phyloP scores from a whole-genome alignment of 2,888 invertebrate genomes.

The Clitarchus hookeri region DNA sequence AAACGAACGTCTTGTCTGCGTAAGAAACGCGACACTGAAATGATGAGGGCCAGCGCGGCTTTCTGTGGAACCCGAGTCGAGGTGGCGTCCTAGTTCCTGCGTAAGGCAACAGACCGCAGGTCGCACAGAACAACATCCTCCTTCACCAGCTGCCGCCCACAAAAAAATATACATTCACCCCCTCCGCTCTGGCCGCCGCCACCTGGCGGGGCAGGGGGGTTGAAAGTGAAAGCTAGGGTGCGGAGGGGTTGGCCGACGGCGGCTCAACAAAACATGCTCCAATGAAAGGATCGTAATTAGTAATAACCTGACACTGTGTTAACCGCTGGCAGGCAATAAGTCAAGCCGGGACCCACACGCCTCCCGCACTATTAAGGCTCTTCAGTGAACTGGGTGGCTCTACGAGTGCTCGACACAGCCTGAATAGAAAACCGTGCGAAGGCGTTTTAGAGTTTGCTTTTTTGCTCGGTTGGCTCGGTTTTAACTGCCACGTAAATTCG shows the following conservation, averaged over 20 bases:
- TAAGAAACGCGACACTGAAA: too few species aligned
- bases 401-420: too few species aligned
- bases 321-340: not conserved
- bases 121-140: not conserved
- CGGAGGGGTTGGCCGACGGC: not conserved
- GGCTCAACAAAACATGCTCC: not conserved
- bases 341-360: not conserved
- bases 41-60: too few species aligned
- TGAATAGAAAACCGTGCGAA: too few species aligned
- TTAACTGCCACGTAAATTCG: too few species aligned
- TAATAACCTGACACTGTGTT: not conserved
- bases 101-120: not conserved
- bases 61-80: not conserved
- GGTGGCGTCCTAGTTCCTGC: not conserved
- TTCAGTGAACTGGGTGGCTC: not conserved
- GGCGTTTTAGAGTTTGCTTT: too few species aligned
- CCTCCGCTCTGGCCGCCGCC: not conserved
- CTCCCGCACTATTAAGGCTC: not conserved
- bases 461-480: too few species aligned
- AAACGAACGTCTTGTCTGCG: too few species aligned
- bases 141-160: not conserved
- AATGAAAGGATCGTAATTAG: constrained; percentile 14
- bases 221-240: not conserved
- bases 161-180: not conserved
- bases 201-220: not conserved